Base-by-base conservation (phyloP, 2,113 vertebrate species). In the Puffinus mauretanicus region DNA sequence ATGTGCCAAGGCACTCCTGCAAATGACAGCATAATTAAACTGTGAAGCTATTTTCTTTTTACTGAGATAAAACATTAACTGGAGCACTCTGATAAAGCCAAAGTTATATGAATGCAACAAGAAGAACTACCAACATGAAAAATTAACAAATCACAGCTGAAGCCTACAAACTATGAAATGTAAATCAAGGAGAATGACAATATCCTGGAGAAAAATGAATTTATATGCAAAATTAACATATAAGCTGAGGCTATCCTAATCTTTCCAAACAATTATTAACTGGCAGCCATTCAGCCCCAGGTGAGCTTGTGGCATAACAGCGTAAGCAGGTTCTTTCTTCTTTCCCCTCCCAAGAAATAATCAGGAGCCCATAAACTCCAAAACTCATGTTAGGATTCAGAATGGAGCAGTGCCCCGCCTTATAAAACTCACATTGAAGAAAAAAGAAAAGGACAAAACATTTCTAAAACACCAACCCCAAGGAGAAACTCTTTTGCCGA, bases 221-320 rank as follows among this genome's bases (percentile, higher is more conserved):
- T 95, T 86, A 82, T 22, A 60, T 60, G 97, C 61, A 89, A 97
- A 96, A 95, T 69, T 72, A 94, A 62, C 46, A 81, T 16, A 78
- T 12, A 65, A 54, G 61, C 73, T 75, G 90, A 89, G 82, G 79
- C 57, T 70, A 34, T n/a, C 16, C 40, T 78, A 52, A 51, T 38
- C 77, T 93, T 82, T 96, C 79, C 82, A 92, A 97, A 84, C 76
- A 95, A 96, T 93, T 96, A 97, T 84, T 92, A 97, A 97, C 90
- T 44, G 78, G 75, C 65, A 96, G 86, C 79, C 90, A 82, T 82
- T 96, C 92, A 95, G 90, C 67, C 87, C 70, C 96, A 90, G 87
- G 95, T 96, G 94, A 97, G 83, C 77, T 91, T 40, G 85, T 75
- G 94, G 82, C 57, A 20, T 14, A 81, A 64, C 24, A 82, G 55